Base-by-base conservation (phyloP, 1,140 invertebrate genomes). In the Dolichoris vasculosae region DNA sequence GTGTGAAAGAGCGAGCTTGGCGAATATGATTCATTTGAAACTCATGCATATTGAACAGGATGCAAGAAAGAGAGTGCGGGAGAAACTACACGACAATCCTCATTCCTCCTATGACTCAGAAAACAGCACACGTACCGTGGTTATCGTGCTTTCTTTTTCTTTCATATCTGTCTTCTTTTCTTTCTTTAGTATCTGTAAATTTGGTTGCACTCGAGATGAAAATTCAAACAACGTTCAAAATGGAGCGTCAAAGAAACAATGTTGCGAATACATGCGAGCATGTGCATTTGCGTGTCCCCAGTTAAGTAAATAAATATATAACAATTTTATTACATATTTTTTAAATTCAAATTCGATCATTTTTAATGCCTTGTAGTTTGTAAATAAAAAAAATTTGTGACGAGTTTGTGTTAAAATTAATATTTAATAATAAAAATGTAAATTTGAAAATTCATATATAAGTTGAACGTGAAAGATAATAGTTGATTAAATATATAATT, bases 21-120 rank as follows among this genome's bases (percentile, higher is more conserved):
- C 71, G 51, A 85, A 86, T 86, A 82, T 86, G 84, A 86, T 82
- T 86, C 84, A 86, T 85, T 81, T 79, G 79, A 38, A 71, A 71
- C 63, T 86, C 84, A 82, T 86, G 71, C 79, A 86, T 86, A 86
- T 86, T 86, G 79, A 86, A 82, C 78, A 71, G 64, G 35, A 46
- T 67, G 30, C 48, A 79, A 69, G 51, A 63, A 83, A 26, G 46
- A 9, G 84, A 30, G 38, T 32, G 43, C 17, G 81, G 63, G 59
- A 32, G 51, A 23, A 20, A 35, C 48, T 77, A 82, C 23, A 78
- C 73, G 73, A 32, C 64, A 59, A 79, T 84, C 69, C 64, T 30
- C 3, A 84, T 84, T 79, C 76, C 30, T 77, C 78, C 76, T 55
- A 67, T 86, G 84, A 86, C 17, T 86, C 84, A 86, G 78, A 82